Evolutionary conservation across 2,113 vertebrate species (phyloP), one percentile per base, ranked within the genome.

Genomic region (Planiliza haematocheilus): DNA sequence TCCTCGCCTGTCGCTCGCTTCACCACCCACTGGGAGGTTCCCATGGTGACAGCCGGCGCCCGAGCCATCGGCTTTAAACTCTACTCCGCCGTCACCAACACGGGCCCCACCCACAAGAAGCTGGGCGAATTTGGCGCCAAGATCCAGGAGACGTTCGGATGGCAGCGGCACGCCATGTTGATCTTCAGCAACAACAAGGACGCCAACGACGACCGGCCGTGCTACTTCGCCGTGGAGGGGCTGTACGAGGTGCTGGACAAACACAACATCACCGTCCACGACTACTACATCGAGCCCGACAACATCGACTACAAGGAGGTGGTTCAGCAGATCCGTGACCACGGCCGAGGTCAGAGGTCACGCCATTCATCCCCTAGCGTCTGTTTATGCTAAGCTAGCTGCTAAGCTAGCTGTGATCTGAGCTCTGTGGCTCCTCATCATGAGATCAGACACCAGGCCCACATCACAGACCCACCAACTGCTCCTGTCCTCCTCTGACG

Each of bases 21-120:
- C 85, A 94, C 95, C 0, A 89, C 93, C 0, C 96, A 97, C 86
- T 97, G 97, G 97, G 91, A 87, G 0, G 92, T 97, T 7, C 97
- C 97, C 1, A 93, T 97, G 84, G 90, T 98, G 57, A 98, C 97
- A 0, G 96, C 95, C 0, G 97, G 96, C 0, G 96, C 96, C 0
- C 90, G 94, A 0, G 97, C 97, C 0, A 51, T 91, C 0, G 96
- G 94, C 50, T 98, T 98, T 18, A 77, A 83, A 6, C n/a, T 72
- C 1, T 94, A 84, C 52, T 50, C 89, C 0, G 86, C 96, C 12
- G 95, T 94, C 83, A 97, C 97, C 48, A 95, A 97, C 52, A 87
- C 93, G 0, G 97, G 97, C 0, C 96, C 96, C 11, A 97, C 96
- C 1, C 93, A 97, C 82, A 87, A 88, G 63, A 98, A 98, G 75